Evolutionary conservation across 2,888 invertebrate species (phyloP).

Genomic region (Arctia plantaginis): DNA sequence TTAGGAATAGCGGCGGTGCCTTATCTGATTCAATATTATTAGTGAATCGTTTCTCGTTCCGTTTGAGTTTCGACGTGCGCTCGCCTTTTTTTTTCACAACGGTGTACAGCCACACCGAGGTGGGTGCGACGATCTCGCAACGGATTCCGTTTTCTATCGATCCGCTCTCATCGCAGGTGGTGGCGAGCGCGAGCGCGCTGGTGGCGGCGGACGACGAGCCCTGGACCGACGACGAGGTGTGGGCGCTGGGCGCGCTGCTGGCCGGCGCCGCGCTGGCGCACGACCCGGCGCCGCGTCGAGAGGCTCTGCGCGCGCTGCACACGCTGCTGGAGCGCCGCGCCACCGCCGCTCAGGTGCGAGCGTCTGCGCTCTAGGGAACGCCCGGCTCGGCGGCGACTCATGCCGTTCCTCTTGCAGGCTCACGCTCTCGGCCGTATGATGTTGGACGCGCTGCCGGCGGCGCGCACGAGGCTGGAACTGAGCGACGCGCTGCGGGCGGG

Average conservation of each 20-base stretch:
- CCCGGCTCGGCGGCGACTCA: too few relatives aligned
- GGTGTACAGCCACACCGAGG: too few relatives aligned
- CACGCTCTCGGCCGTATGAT: constrained; percentile 19
- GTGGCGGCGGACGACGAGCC: constrained; percentile 19
- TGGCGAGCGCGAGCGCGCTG: background rate
- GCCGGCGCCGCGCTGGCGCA: constrained; percentile 30
- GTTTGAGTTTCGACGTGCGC: too few relatives aligned
- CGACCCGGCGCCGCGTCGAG: constrained; percentile 27
- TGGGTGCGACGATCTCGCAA: too few relatives aligned
- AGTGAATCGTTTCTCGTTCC: too few relatives aligned
- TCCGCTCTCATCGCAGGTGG: constrained; percentile 4
- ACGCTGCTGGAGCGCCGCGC: constrained; percentile 38
- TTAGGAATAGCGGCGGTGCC: too few relatives aligned
- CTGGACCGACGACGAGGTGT: constrained; percentile 32
- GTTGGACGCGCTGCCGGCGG: constrained; percentile 24
- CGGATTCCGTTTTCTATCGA: too few relatives aligned
- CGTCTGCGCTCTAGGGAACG: constrained; percentile 13
- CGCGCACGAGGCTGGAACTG: constrained; percentile 37
- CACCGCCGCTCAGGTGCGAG: constrained; percentile 15
- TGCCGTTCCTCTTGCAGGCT: constrained; percentile 17
- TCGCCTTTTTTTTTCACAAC: too few relatives aligned
- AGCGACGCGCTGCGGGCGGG: constrained; percentile 47
- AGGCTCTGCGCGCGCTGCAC: constrained; percentile 33
- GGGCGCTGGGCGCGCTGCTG: constrained; percentile 32
- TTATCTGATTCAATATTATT: too few relatives aligned